Conservation (phyloP, 1,140 invertebrate genomes). For the Archivesica marissinica region DNA sequence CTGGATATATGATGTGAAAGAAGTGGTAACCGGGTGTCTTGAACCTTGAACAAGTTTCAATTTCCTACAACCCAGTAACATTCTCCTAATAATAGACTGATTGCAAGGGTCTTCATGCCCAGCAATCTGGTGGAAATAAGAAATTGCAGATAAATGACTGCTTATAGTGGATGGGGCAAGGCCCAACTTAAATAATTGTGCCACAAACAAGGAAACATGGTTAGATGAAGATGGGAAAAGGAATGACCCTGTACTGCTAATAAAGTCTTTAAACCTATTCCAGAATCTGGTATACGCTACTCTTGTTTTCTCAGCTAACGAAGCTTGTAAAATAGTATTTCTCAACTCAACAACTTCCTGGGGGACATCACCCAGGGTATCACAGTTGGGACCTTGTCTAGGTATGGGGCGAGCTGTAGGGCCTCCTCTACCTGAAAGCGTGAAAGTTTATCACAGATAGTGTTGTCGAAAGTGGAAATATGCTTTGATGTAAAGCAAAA, state of each 20-base stretch:
- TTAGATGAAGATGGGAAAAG: too few relatives aligned
- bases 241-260: too few relatives aligned
- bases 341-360: background rate
- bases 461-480: slow-evolving; percentile 1
- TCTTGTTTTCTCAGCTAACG: slow-evolving; percentile 1
- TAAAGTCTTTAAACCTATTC: background rate
- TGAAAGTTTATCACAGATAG: slow-evolving; percentile 39
- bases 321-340: too few relatives aligned
- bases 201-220: too few relatives aligned
- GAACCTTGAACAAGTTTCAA: background rate
- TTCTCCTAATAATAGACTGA: background rate
- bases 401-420: background rate
- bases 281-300: background rate
- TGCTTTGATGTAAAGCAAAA: slow-evolving; percentile 21
- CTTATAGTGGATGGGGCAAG: background rate
- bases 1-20: background rate
- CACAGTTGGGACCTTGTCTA: background rate
- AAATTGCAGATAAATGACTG: background rate
- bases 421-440: slow-evolving; percentile 33
- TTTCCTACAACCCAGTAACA: background rate
- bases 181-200: background rate
- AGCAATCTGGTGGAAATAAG: background rate
- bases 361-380: background rate
- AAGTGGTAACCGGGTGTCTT: background rate
- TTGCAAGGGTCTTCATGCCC: background rate